Evolutionary conservation across 2,113 vertebrate species (phyloP).

Genomic region (Clarias macrocephalus): DNA sequence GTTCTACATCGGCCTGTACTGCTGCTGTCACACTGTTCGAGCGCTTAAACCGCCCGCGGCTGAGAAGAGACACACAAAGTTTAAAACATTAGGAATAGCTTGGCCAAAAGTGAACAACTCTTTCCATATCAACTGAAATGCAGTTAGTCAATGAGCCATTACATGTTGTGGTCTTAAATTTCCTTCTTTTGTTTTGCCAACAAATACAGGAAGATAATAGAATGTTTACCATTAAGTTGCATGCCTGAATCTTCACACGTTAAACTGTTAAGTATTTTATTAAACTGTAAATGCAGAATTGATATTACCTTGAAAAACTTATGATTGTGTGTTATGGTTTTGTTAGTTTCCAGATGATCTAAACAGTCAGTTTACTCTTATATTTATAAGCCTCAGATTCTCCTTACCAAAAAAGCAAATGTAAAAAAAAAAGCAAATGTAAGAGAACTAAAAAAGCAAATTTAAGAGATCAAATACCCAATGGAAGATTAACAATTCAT

Average conservation of each 20-base stretch:
- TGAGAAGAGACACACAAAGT: slow-evolving; percentile 55
- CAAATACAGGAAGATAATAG: background rate
- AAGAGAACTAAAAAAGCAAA: too few relatives aligned
- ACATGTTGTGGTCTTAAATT: background rate
- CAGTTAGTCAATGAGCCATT: background rate
- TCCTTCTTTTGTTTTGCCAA: background rate
- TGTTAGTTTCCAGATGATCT: background rate
- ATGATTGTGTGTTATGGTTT: background rate
- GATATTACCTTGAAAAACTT: too few relatives aligned
- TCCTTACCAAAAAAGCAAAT: too few relatives aligned
- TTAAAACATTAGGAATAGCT: background rate
- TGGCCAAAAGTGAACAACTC: background rate
- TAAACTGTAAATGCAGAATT: too few relatives aligned
- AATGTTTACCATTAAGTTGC: background rate
- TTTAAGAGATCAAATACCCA: too few relatives aligned
- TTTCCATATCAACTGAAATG: background rate
- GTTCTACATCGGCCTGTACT: slow-evolving; percentile 94
- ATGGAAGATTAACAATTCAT: too few relatives aligned
- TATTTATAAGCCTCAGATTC: too few relatives aligned
- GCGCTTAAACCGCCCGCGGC: slow-evolving; percentile 91
- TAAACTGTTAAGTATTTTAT: background rate
- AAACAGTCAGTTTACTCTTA: too few relatives aligned
- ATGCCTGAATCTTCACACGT: background rate
- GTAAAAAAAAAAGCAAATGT: too few relatives aligned
- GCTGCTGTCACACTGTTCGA: slow-evolving; percentile 97